Evolutionary conservation across 2,888 invertebrate species (phyloP).

Genomic region (Nephrotoma flavescens): DNA sequence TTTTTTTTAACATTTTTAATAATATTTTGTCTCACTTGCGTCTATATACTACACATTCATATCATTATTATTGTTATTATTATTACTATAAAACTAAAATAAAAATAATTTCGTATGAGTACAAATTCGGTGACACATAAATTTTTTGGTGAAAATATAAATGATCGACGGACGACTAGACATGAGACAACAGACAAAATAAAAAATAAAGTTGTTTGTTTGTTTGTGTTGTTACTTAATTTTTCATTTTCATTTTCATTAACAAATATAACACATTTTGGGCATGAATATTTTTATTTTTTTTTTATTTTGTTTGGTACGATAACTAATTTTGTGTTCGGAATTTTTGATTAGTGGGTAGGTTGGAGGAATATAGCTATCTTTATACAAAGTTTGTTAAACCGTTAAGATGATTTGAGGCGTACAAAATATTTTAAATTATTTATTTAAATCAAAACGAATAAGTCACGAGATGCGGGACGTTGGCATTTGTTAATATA

Average conservation of each 20-base stretch:
- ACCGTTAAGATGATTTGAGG: too few relatives aligned
- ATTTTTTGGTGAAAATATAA: not conserved
- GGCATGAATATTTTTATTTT: not conserved
- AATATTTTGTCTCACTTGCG: not conserved
- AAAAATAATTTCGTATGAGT: not conserved
- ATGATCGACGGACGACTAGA: not conserved
- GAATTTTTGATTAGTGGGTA: not conserved
- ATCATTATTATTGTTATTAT: not conserved
- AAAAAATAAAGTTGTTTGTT: not conserved
- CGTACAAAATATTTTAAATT: too few relatives aligned
- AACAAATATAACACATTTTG: not conserved
- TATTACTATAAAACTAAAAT: not conserved
- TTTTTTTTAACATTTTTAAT: not conserved
- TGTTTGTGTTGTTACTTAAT: not conserved
- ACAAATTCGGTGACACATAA: not conserved
- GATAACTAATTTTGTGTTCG: not conserved
- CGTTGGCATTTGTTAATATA: too few relatives aligned
- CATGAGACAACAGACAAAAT: not conserved
- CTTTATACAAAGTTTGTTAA: too few relatives aligned
- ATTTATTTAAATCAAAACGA: too few relatives aligned
- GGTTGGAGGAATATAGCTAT: not conserved
- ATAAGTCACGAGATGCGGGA: too few relatives aligned
- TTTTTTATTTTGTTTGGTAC: not conserved
- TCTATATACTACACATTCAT: too few relatives aligned
- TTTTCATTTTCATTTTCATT: not conserved